phyloP scores from a whole-genome alignment of 2,888 invertebrate species.

The Pimpla rufipes region DNA sequence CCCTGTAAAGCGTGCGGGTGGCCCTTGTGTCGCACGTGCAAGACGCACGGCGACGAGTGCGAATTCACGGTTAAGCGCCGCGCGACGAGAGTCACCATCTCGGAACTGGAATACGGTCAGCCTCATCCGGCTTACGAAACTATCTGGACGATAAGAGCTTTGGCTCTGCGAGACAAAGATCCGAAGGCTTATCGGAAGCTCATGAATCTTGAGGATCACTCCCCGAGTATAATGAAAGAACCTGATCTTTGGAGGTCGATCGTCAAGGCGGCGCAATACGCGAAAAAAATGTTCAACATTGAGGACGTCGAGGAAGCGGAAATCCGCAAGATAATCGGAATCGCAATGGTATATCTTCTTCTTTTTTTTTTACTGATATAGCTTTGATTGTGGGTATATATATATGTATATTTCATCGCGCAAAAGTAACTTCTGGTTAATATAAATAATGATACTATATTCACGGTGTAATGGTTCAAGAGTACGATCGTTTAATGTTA shows the following conservation, averaged over 20 bases:
- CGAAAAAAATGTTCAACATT: neutral
- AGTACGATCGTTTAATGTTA: too few relatives aligned
- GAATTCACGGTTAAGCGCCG: neutral
- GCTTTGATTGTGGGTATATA: too few relatives aligned
- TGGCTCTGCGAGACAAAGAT: slow-evolving; percentile 89
- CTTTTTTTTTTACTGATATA: neutral
- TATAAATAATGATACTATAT: too few relatives aligned
- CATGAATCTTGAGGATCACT: slow-evolving; percentile 89
- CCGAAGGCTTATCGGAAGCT: slow-evolving; percentile 89
- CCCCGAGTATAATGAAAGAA: too few relatives aligned
- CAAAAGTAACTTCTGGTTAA: too few relatives aligned
- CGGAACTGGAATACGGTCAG: neutral
- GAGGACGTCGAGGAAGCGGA: neutral
- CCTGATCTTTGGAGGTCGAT: too few relatives aligned
- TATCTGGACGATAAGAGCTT: slow-evolving; percentile 87
- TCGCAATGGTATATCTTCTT: neutral
- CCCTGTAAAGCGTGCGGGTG: neutral
- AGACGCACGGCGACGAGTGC: neutral
- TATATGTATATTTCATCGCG: too few relatives aligned
- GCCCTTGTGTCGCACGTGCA: neutral
- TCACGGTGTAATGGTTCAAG: too few relatives aligned
- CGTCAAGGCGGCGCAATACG: neutral
- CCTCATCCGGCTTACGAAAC: too few relatives aligned
- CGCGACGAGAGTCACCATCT: neutral
- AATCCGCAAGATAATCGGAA: neutral